phyloP scores from a whole-genome alignment of 2,888 invertebrate species.

The Ormyrus pomaceus region DNA sequence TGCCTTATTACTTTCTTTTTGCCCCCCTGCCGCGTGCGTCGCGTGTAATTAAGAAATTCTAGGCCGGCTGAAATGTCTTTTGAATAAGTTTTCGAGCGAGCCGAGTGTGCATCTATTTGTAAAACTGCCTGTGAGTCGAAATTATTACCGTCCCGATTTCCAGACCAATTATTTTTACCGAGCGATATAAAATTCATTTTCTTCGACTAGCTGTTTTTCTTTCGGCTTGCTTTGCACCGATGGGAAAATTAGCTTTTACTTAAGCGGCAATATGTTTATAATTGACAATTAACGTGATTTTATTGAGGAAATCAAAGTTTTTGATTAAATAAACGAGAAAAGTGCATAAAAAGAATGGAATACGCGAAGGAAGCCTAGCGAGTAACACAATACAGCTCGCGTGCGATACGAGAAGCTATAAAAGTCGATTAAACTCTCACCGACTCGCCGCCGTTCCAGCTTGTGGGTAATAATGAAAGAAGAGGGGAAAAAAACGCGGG shows the following conservation, averaged over 20 bases:
- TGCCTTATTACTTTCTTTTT: slow-evolving; percentile 41
- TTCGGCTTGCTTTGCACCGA: too few species aligned
- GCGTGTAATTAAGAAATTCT: slow-evolving; percentile 54
- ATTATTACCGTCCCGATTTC: background rate
- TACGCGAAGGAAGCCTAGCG: slow-evolving; percentile 23
- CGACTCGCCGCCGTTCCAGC: slow-evolving; percentile 14
- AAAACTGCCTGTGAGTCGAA: too few species aligned
- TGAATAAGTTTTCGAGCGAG: slow-evolving; percentile 16
- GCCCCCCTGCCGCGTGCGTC: background rate
- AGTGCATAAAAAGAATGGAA: slow-evolving; percentile 2
- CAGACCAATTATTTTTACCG: background rate
- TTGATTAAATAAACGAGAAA: slow-evolving; percentile 21
- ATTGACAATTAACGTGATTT: background rate
- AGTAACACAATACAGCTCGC: slow-evolving; percentile 44
- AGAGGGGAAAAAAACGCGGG: slow-evolving; percentile 5
- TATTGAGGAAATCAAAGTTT: background rate
- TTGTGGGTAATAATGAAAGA: slow-evolving; percentile 37
- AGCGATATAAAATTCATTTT: too few species aligned
- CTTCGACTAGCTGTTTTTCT: too few species aligned
- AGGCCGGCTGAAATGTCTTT: slow-evolving; percentile 26
- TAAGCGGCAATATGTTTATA: background rate
- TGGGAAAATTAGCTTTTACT: background rate
- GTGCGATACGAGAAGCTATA: slow-evolving; percentile 49
- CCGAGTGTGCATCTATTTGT: too few species aligned
- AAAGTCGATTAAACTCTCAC: slow-evolving; percentile 55